Base-by-base conservation (phyloP, 2,113 vertebrate genomes). In the Machaerirhynchus nigripectus region DNA sequence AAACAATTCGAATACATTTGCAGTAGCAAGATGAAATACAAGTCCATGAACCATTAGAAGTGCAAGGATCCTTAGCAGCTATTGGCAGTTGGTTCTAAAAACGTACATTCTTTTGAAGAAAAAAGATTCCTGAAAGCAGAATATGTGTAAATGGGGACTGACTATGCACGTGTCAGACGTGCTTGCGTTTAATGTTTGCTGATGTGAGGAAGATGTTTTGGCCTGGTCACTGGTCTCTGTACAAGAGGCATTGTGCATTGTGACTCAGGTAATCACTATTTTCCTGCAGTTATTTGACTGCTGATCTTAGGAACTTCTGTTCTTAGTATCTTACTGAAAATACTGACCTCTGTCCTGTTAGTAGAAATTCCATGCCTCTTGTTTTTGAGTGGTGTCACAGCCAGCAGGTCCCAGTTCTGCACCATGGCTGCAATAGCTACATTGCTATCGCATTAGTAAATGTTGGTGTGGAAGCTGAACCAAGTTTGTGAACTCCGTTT, bases 391-490 rank as follows among this genome's bases (percentile, higher is more conserved):
- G 46, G 35, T 68, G 69, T 39, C n/a, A 11, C 28, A 18, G 22
- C 56, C 35, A 27, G 37, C 40, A 50, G 11, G 55, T 59, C 67
- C 42, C 40, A 42, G 55, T 74, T 90, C 26, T 11, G 13, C 42
- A 3, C 50, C 61, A 3, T 2, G 24, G 30, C 81, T 61, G 39
- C 0, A 0, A 59, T 15, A 33, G 44, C 1, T 37, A 14, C 61
- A 13, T 79, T 79, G 65, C 37, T 82, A 8, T n/a, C 6, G 4
- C 70, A 19, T 93, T 85, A 88, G 75, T 69, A 16, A 73, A 37
- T 50, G 53, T 31, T 87, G 76, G 55, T 60, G 10, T 69, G 67
- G 74, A 76, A 80, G 70, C 57, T 64, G 71, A 61, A 52, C 57
- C 69, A 56, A 83, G 85, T 33, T 57, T 83, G 47, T 89, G 50